Conservation (phyloP, 2,113 vertebrate species). For the Macquaria ambigua region DNA sequence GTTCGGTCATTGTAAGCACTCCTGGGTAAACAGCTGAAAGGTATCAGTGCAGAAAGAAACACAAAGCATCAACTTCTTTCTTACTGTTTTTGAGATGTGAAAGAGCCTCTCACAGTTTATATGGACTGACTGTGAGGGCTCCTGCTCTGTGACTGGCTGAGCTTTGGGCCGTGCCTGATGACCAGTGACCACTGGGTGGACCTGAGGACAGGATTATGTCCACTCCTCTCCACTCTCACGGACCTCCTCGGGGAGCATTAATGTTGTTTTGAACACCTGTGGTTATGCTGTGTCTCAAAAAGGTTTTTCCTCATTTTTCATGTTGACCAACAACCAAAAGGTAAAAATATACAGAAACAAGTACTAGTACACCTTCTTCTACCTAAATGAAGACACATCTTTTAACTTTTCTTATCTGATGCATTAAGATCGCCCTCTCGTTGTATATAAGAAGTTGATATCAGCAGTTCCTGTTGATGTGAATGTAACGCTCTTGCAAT, state of each 20-base stretch:
- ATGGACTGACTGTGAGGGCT: not conserved
- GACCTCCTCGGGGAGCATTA: conserved; percentile 33
- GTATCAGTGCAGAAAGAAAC: not conserved
- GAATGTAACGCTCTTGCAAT: conserved; percentile 25
- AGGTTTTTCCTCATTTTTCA: conserved; percentile 58
- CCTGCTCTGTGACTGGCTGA: conserved; percentile 53
- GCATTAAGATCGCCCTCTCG: not conserved
- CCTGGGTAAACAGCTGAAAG: conserved; percentile 2
- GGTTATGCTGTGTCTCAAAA: conserved; percentile 31
- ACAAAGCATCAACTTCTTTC: not conserved
- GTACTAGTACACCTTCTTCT: conserved; percentile 21
- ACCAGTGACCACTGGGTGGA: conserved; percentile 53
- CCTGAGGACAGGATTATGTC: not conserved
- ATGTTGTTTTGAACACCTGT: conserved; percentile 62
- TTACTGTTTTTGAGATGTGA: conserved; percentile 14
- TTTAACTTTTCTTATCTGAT: not conserved
- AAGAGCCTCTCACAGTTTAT: conserved; percentile 26
- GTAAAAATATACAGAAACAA: conserved; percentile 58
- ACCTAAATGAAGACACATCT: not conserved
- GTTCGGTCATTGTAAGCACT: not conserved
- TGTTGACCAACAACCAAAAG: conserved; percentile 47
- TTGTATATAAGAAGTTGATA: not conserved
- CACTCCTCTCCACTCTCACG: conserved; percentile 27
- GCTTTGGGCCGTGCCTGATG: conserved; percentile 49
- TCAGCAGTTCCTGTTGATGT: not conserved